Conservation (phyloP, 2,113 vertebrate species). For the Pollimyrus isidori region DNA sequence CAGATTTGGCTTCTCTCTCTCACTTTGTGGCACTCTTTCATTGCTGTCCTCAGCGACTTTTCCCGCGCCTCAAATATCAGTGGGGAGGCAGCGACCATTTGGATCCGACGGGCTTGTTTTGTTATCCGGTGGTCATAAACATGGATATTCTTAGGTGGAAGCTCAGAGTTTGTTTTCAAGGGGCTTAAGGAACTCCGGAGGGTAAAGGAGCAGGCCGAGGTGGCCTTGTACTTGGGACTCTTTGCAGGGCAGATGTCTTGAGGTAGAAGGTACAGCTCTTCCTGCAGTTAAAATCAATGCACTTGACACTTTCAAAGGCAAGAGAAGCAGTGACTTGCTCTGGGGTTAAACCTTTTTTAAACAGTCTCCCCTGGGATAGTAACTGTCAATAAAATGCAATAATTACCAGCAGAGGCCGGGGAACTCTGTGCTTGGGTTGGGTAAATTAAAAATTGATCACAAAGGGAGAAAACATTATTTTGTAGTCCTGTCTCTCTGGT, state of each 20-base stretch:
- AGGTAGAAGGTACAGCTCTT: conserved; percentile 69
- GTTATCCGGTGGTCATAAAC: not conserved
- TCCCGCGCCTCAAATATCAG: conserved; percentile 50
- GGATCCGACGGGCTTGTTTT: conserved; percentile 47
- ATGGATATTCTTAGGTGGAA: not conserved
- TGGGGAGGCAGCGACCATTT: conserved; percentile 52
- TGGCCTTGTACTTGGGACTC: conserved; percentile 56
- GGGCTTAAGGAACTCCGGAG: not conserved
- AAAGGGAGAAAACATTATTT: conserved; percentile 66
- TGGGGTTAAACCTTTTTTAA: conserved; percentile 85
- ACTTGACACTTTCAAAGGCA: conserved; percentile 80
- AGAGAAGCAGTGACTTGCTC: conserved; percentile 72
- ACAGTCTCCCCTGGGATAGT: conserved; percentile 75
- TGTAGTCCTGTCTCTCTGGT: conserved; percentile 57
- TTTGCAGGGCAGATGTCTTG: conserved; percentile 65
- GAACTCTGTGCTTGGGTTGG: conserved; percentile 54
- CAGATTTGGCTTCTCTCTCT: conserved; percentile 62
- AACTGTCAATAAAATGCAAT: conserved; percentile 83
- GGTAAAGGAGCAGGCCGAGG: conserved; percentile 19
- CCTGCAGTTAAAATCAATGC: conserved; percentile 80
- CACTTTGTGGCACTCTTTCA: conserved; percentile 52
- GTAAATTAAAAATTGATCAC: conserved; percentile 76
- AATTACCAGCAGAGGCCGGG: conserved; percentile 76
- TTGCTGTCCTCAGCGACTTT: conserved; percentile 53
- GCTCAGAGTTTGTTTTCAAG: conserved; percentile 3